phyloP scores from a whole-genome alignment of 2,113 vertebrate species.

The Tachuris rubrigastra region DNA sequence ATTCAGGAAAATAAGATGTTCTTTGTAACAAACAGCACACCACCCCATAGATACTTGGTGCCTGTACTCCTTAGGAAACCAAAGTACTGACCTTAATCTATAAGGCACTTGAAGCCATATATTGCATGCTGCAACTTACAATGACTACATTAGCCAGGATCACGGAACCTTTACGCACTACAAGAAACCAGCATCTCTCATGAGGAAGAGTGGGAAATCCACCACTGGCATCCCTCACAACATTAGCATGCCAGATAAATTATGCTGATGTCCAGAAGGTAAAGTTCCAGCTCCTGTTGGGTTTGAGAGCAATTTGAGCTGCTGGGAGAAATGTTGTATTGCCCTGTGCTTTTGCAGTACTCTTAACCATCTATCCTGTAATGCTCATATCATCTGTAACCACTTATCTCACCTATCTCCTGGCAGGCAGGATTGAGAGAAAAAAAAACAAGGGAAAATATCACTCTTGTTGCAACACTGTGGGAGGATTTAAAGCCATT shows the following conservation, averaged over 20 bases:
- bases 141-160: background rate
- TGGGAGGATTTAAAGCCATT: conserved; percentile 1
- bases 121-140: background rate
- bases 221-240: background rate
- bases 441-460: background rate
- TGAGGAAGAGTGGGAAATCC: background rate
- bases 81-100: background rate
- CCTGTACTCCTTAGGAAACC: background rate
- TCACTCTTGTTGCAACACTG: background rate
- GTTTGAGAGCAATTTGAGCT: conserved; percentile 16
- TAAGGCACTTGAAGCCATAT: background rate
- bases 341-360: background rate
- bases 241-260: background rate
- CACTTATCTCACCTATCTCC: background rate
- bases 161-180: background rate
- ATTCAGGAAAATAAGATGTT: background rate
- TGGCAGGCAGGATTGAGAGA: background rate
- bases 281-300: background rate
- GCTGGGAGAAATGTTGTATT: background rate
- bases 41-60: background rate
- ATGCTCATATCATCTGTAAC: conserved; percentile 17
- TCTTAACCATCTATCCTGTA: background rate
- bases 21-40: background rate
- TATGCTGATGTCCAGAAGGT: background rate
- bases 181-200: background rate